Evolutionary conservation across 2,888 invertebrate genomes (phyloP).

Genomic region (Oxycera nigricornis): DNA sequence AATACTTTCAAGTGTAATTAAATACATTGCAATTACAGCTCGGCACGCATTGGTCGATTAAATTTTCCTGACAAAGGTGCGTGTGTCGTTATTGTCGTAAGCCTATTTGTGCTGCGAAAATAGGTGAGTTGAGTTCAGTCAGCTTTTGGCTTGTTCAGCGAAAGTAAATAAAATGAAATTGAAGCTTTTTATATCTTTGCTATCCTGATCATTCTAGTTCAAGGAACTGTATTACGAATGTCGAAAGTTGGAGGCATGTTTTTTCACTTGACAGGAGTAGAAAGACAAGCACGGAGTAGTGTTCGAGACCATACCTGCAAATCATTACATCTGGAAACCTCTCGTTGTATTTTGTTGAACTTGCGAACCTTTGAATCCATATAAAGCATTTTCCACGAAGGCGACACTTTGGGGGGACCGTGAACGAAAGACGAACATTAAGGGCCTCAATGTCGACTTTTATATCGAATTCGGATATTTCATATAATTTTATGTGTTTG

Average conservation of each 20-base stretch:
- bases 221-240: background rate
- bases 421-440: slow-evolving; percentile 27
- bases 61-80: slow-evolving; percentile 19
- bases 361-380: slow-evolving; percentile 13
- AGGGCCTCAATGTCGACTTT: slow-evolving; percentile 41
- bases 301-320: slow-evolving; percentile 18
- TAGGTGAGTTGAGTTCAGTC: background rate
- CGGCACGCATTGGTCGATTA: slow-evolving; percentile 29
- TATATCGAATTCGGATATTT: slow-evolving; percentile 42
- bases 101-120: background rate
- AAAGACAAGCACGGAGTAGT: background rate
- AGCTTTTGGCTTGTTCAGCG: background rate
- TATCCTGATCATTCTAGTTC: slow-evolving; percentile 27
- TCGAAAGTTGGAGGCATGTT: background rate
- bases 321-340: slow-evolving; percentile 33
- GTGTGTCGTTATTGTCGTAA: background rate
- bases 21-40: slow-evolving; percentile 1
- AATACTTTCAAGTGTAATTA: slow-evolving; percentile 21
- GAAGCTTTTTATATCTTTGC: slow-evolving; percentile 33
- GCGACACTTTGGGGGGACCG: background rate
- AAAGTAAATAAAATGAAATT: slow-evolving; percentile 26
- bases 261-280: background rate
- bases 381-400: slow-evolving; percentile 6
- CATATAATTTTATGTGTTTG: slow-evolving; percentile 42
- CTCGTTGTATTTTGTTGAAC: background rate